Evolutionary conservation across 1,140 invertebrate species (phyloP).

Genomic region (Meloidogyne floridensis): DNA sequence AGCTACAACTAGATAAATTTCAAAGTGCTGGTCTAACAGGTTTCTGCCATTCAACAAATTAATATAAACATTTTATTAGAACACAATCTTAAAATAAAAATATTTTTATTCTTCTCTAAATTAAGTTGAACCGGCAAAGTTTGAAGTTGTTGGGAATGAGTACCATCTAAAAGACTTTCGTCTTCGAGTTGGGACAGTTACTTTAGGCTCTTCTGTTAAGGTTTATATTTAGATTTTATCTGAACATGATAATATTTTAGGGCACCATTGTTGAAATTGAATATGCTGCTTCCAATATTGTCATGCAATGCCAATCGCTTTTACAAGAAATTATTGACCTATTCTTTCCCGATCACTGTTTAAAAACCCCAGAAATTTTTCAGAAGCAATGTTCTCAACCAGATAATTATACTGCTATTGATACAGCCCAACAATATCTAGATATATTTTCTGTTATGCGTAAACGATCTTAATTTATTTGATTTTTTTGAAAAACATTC

Average conservation of each 20-base stretch:
- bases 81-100: no score
- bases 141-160: slow-evolving; percentile 48
- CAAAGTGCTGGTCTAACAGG: slow-evolving; percentile 35
- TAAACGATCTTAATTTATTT: slow-evolving; percentile 37
- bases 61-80: no score
- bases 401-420: slow-evolving; percentile 45
- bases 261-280: slow-evolving; percentile 49
- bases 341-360: slow-evolving; percentile 35
- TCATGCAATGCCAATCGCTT: slow-evolving; percentile 34
- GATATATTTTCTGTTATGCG: slow-evolving; percentile 44
- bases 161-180: slow-evolving; percentile 49
- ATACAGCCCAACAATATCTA: slow-evolving; percentile 47
- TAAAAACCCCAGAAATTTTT: slow-evolving; percentile 28
- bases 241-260: slow-evolving; percentile 19
- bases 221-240: slow-evolving; percentile 23
- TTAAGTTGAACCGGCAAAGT: slow-evolving; percentile 31
- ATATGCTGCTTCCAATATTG: slow-evolving; percentile 45
- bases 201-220: slow-evolving; percentile 38
- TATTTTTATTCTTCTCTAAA: no score
- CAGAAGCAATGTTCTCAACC: slow-evolving; percentile 23
- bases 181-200: slow-evolving; percentile 49
- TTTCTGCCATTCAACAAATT: no score
- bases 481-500: slow-evolving; percentile 13
- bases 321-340: slow-evolving; percentile 37
- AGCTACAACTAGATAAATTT: slow-evolving; percentile 49